These are phyloP conservation scores for Blera fallax DNA, from an alignment of 2,888 invertebrate species.

Conservation along the genomic window DNA sequence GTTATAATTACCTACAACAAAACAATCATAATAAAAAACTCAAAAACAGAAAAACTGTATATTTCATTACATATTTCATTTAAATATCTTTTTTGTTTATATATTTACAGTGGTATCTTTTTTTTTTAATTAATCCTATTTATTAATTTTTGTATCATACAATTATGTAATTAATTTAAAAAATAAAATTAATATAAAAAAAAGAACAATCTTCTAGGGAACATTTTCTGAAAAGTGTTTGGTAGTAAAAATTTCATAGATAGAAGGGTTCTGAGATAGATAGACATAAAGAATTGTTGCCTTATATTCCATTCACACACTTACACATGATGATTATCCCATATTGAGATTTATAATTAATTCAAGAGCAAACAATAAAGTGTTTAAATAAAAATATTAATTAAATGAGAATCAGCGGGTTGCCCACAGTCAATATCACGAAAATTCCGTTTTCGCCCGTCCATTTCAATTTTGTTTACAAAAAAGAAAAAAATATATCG, in stretches of 20 bases:
- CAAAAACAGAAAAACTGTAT: constrained; percentile 24
- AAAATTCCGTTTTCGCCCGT: constrained; percentile 33
- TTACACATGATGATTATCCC: constrained; percentile 27
- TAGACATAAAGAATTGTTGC: constrained; percentile 21
- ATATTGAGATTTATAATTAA: background rate
- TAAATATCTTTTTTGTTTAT: constrained; percentile 44
- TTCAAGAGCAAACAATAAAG: background rate
- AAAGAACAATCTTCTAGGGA: background rate
- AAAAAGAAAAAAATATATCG: background rate
- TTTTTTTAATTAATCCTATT: constrained; percentile 36
- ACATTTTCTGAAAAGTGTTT: constrained; percentile 30
- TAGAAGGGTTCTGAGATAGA: constrained; percentile 19
- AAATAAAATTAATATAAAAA: constrained; percentile 51
- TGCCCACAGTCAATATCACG: constrained; percentile 35
- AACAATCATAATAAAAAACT: constrained; percentile 29
- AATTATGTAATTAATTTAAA: constrained; percentile 64
- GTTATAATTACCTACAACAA: constrained; percentile 59
- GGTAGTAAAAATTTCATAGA: constrained; percentile 32
- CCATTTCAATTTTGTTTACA: constrained; percentile 7
- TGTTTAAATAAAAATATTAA: constrained; percentile 13
- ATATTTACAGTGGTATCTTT: constrained; percentile 55
- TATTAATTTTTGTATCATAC: constrained; percentile 41
- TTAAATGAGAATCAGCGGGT: constrained; percentile 26
- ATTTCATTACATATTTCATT: constrained; percentile 42
- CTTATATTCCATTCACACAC: constrained; percentile 34